Percentiles rank a stretch among this genome's conserved stretches.
Evolutionary conservation across 1,140 invertebrate species (phyloP).

Genomic region (Dolichoris vasculosae): DNA sequence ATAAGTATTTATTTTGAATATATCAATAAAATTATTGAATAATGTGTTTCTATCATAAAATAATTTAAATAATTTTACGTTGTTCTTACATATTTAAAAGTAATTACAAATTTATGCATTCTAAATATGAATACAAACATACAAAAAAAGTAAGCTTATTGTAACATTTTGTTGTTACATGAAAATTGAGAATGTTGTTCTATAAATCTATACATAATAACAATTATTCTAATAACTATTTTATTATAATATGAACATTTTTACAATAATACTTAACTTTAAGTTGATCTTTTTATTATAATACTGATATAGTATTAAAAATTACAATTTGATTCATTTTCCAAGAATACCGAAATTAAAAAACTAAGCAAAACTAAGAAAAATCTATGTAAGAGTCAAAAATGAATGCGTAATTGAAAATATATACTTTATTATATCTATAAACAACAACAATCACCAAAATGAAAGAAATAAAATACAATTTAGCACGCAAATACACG

Average conservation of each 20-base stretch:
- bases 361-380: not conserved
- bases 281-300: too few relatives aligned
- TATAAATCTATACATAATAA: conserved; percentile 23
- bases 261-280: too few relatives aligned
- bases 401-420: not conserved
- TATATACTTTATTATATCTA: not conserved
- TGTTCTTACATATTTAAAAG: not conserved
- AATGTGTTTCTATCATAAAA: too few relatives aligned
- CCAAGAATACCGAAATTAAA: too few relatives aligned
- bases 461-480: conserved; percentile 20
- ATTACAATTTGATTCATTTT: too few relatives aligned
- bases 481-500: not conserved
- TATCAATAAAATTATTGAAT: not conserved
- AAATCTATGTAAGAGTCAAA: not conserved
- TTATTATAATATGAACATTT: too few relatives aligned
- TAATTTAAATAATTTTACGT: too few relatives aligned
- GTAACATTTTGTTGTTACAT: not conserved
- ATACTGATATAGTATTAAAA: too few relatives aligned
- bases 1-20: not conserved
- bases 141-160: not conserved
- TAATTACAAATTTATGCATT: not conserved
- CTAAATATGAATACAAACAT: not conserved
- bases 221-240: not conserved
- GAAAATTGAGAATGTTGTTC: not conserved
- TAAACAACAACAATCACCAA: conserved; percentile 8